phyloP scores from a whole-genome alignment of 1,140 invertebrate species.

The Drosophila rufa region DNA sequence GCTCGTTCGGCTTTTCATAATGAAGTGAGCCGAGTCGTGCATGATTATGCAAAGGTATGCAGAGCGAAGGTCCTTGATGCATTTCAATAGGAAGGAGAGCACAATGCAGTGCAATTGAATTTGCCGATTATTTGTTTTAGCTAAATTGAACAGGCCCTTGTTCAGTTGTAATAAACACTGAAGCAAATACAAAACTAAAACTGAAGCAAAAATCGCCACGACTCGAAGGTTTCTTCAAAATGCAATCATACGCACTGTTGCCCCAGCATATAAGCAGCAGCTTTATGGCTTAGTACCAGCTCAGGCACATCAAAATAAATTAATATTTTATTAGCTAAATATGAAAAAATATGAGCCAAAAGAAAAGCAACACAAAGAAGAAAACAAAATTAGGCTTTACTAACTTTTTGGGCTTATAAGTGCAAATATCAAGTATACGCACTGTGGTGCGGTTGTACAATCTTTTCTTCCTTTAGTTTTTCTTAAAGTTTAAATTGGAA shows the following conservation, averaged over 20 bases:
- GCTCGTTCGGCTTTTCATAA: slow-evolving; percentile 33
- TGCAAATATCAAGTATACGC: neutral
- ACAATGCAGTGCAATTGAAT: slow-evolving; percentile 36
- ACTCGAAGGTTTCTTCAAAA: neutral
- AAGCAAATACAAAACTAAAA: neutral
- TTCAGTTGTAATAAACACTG: slow-evolving; percentile 4
- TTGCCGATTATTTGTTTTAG: slow-evolving; percentile 37
- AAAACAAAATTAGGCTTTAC: neutral
- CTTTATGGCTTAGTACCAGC: slow-evolving; percentile 3
- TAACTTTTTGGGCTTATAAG: no score
- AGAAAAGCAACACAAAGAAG: neutral
- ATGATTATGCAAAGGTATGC: slow-evolving; percentile 48
- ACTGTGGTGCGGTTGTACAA: neutral
- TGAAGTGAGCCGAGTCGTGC: slow-evolving; percentile 39
- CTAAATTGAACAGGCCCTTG: slow-evolving; percentile 16
- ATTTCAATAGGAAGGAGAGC: slow-evolving; percentile 11
- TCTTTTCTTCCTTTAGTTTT: no score
- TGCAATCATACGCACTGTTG: slow-evolving; percentile 43
- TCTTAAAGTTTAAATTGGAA: no score
- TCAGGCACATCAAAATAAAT: slow-evolving; percentile 1
- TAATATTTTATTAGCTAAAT: slow-evolving; percentile 8
- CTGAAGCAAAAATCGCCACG: slow-evolving; percentile 9
- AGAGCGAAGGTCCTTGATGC: slow-evolving; percentile 14
- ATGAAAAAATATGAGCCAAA: neutral
- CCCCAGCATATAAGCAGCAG: neutral